A percentile compares a stretch with the other conserved stretches of the same genome.
Evolutionary conservation across 2,797 vertebrate species (phyloP).

Genomic region (Poeciliopsis paucimaculata): DNA sequence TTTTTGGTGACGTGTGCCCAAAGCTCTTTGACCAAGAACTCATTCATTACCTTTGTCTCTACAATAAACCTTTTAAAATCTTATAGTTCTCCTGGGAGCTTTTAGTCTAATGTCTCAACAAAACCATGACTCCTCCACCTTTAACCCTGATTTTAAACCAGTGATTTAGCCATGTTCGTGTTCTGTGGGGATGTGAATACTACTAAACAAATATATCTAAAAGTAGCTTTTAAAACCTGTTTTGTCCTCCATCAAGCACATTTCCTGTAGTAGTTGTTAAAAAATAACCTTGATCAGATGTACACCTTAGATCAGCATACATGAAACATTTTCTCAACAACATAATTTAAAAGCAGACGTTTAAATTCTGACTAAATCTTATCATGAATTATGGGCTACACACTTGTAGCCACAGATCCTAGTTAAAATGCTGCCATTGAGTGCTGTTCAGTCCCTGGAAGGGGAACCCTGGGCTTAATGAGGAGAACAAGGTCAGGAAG

Average conservation of each 20-base stretch:
- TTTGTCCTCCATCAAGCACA: neutral
- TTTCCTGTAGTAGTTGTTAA: neutral
- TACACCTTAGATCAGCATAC: neutral
- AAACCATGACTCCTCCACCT: neutral
- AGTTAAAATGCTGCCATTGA: conserved; percentile 23
- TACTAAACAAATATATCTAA: neutral
- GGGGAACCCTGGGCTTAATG: conserved; percentile 56
- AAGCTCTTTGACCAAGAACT: too few relatives aligned
- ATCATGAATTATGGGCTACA: conserved; percentile 37
- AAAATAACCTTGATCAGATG: conserved; percentile 13
- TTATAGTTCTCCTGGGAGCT: too few relatives aligned
- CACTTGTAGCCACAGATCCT: conserved; percentile 55
- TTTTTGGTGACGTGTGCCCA: too few relatives aligned
- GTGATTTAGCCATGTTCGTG: neutral
- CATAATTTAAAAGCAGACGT: conserved; percentile 32
- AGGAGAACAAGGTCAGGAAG: conserved; percentile 59
- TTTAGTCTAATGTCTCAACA: too few relatives aligned
- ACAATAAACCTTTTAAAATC: too few relatives aligned
- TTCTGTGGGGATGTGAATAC: neutral
- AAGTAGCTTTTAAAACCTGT: neutral
- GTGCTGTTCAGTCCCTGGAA: conserved; percentile 52
- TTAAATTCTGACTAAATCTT: conserved; percentile 51
- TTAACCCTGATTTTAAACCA: neutral
- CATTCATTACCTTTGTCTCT: too few relatives aligned
- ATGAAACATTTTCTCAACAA: neutral